These are phyloP conservation scores for Aplocera efformata DNA, from an alignment of 2,888 invertebrate species.

Conservation along the genomic window DNA sequence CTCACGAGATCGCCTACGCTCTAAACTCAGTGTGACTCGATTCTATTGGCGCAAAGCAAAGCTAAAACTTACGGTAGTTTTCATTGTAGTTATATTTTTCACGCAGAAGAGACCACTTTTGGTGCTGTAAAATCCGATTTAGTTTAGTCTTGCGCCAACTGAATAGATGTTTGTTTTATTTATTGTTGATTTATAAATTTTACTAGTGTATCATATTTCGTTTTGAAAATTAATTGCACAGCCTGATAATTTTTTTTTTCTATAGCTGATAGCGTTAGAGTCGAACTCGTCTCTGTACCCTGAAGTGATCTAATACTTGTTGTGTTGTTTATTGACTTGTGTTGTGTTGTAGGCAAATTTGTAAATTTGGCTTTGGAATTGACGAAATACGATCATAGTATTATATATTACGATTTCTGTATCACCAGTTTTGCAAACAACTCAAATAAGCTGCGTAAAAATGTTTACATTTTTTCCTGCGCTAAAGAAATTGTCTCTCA, in stretches of 20 bases:
- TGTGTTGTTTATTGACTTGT: constrained; percentile 34
- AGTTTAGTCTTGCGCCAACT: not conserved
- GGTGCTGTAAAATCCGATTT: no score
- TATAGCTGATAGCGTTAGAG: constrained; percentile 20
- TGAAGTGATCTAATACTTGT: constrained; percentile 26
- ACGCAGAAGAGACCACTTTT: no score
- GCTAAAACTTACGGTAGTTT: constrained; percentile 9
- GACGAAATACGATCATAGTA: no score
- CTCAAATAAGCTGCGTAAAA: no score
- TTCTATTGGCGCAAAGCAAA: not conserved
- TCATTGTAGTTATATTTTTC: no score
- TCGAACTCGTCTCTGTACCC: constrained; percentile 34
- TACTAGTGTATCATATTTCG: constrained; percentile 2
- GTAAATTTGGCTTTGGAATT: constrained; percentile 3
- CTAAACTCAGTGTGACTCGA: no score
- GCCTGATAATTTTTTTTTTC: no score
- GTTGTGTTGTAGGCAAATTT: constrained; percentile 16
- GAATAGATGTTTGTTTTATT: constrained; percentile 13
- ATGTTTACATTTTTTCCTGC: no score
- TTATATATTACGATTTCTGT: no score
- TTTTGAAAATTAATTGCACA: no score
- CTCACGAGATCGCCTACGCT: constrained; percentile 21
- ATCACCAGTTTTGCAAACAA: no score
- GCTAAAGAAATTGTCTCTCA: no score
- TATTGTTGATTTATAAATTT: constrained; percentile 21